A percentile compares a stretch with the other conserved stretches of the same genome.
Conservation (phyloP, 2,113 vertebrate genomes). For the Monopterus albus region DNA sequence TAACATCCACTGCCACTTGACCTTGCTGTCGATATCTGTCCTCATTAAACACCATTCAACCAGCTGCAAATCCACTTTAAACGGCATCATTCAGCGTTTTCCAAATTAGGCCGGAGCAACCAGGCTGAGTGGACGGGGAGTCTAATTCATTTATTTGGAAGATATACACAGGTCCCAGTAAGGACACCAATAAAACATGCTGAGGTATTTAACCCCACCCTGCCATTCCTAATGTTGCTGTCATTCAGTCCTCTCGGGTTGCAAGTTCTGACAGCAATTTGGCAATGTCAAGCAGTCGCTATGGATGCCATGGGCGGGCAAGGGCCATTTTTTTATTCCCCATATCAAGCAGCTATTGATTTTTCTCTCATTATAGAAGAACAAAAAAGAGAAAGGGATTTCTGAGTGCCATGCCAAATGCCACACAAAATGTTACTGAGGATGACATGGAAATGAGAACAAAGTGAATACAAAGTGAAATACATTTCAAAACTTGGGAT, state of each 20-base stretch:
- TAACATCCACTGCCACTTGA: conserved; percentile 74
- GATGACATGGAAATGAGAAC: neutral
- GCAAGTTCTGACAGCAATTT: conserved; percentile 76
- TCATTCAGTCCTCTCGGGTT: conserved; percentile 74
- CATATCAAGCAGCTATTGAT: conserved; percentile 64
- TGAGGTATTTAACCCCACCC: conserved; percentile 61
- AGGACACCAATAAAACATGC: conserved; percentile 77
- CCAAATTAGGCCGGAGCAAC: conserved; percentile 62
- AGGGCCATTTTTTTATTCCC: conserved; percentile 70
- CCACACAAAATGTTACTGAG: conserved; percentile 35
- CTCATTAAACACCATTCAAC: conserved; percentile 78
- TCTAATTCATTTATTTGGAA: conserved; percentile 72
- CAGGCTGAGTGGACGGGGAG: conserved; percentile 23
- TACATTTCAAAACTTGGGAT: conserved; percentile 10
- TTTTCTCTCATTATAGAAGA: conserved; percentile 72
- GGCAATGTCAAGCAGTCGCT: conserved; percentile 57
- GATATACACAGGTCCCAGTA: conserved; percentile 61
- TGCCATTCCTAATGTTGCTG: conserved; percentile 69
- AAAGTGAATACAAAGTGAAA: conserved; percentile 21
- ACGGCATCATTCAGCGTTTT: conserved; percentile 73
- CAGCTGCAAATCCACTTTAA: conserved; percentile 70
- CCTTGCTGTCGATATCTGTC: conserved; percentile 77
- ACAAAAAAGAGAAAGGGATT: conserved; percentile 64
- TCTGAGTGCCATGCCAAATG: conserved; percentile 55
- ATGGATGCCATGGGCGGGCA: conserved; percentile 51